These are phyloP conservation scores for Halesus radiatus DNA, from an alignment of 1,140 invertebrate species.

Conservation along the genomic window DNA sequence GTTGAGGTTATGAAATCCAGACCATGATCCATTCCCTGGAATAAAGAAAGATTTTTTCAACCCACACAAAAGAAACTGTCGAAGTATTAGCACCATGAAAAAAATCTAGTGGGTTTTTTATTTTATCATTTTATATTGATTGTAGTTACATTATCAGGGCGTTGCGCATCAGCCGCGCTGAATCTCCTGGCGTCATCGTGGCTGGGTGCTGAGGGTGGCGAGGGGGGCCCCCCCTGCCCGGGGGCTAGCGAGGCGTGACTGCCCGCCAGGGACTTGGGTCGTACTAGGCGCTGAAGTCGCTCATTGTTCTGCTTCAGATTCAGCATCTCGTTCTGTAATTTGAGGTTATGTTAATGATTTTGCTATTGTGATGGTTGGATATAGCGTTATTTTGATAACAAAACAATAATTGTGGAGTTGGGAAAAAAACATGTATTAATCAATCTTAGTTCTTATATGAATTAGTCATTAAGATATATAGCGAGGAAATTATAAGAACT, in stretches of 20 bases:
- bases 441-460: no score
- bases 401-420: no score
- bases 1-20: slow-evolving; percentile 68
- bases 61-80: no score
- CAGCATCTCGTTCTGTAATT: slow-evolving; percentile 91
- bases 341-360: no score
- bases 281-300: slow-evolving; percentile 89
- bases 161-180: slow-evolving; percentile 64
- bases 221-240: slow-evolving; percentile 62
- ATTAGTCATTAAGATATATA: no score
- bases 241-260: slow-evolving; percentile 82
- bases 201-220: slow-evolving; percentile 58
- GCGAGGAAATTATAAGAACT: not conserved
- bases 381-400: no score
- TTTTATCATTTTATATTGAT: no score
- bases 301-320: slow-evolving; percentile 97
- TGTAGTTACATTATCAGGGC: slow-evolving; percentile 44
- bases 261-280: slow-evolving; percentile 84
- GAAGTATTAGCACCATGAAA: no score
- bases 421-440: no score
- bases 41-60: not conserved
- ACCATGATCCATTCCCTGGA: slow-evolving; percentile 64
- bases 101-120: no score
- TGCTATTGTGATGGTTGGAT: no score
- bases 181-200: slow-evolving; percentile 66